Evolutionary conservation across 2,113 vertebrate genomes (phyloP), one percentile per base, ranked within the genome.

Genomic region (Phrynosoma platyrhinos): DNA sequence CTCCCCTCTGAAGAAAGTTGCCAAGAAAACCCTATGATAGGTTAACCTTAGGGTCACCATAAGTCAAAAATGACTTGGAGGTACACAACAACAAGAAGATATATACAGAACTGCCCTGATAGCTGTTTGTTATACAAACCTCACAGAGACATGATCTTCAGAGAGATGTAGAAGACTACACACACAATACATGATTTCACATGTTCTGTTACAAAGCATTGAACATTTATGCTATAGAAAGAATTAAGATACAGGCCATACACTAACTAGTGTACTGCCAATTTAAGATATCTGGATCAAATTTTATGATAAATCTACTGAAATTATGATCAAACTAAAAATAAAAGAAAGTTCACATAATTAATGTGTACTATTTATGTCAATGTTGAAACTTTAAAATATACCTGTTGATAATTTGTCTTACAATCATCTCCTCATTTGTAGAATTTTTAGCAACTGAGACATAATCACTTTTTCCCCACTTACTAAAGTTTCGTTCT

Each of bases 401-500:
- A 42, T 23, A 9, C 71, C 71, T 84, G 47, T 88, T 84, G 14
- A 81, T 0, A 87, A 74, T 4, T 1, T 68, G 72, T 32, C 76
- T 83, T 58, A 40, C 89, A 92, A 82, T 71, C 0, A 58, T 16
- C 52, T 66, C 3, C 10, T 14, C 0, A 3, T 62, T 21, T 81
- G 14, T 1, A 9, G 0, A 30, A 69, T 87, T 30, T 62, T 52
- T 71, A 30, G 40, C 64, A 68, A 30, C 86, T 85, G 88, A 80
- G 23, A 58, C 79, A 87, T 47, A 27, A 4, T 83, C 90, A 82
- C 86, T 74, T 79, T 81, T 18, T 64, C 32, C 71, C n/a, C 71
- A 91, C 8, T 25, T 69, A 55, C 90, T 76, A 25, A 71, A 88
- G 62, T 83, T 92, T 93, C 93, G 91, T 93, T 93, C 94, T 91